Evolutionary conservation across 2,888 invertebrate genomes (phyloP).

Genomic region (Erpobdella octoculata): DNA sequence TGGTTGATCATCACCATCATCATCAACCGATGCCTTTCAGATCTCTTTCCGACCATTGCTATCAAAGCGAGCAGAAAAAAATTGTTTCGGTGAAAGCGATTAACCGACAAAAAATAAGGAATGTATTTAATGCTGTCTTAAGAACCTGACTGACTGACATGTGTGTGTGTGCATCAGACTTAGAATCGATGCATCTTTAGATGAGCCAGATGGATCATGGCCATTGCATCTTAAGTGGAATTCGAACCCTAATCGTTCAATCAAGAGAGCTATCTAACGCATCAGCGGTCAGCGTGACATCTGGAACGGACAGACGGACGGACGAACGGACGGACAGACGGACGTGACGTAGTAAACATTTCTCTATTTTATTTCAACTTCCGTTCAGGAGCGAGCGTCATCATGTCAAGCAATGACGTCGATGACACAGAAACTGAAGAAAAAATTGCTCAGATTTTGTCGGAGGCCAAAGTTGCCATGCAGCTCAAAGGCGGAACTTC

Average conservation of each 20-base stretch:
- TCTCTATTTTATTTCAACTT: constrained; percentile 36
- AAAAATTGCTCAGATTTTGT: constrained; percentile 82
- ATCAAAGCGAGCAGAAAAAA: not conserved
- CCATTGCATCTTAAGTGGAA: constrained; percentile 22
- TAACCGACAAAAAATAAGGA: not conserved
- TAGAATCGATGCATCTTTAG: constrained; percentile 19
- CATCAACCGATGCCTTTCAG: no score
- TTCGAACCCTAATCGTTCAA: constrained; percentile 27
- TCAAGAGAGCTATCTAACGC: constrained; percentile 13
- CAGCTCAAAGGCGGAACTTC: constrained; percentile 39
- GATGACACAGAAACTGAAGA: constrained; percentile 66
- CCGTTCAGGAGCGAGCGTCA: constrained; percentile 29
- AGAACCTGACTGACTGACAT: not conserved
- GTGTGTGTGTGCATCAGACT: constrained; percentile 23
- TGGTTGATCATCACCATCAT: no score
- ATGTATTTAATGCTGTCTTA: constrained; percentile 3
- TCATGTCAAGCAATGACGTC: constrained; percentile 34
- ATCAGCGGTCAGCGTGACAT: constrained; percentile 1
- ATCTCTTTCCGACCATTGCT: no score
- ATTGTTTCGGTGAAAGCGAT: not conserved
- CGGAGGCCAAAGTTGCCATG: constrained; percentile 83
- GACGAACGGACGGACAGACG: no score
- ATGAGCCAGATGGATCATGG: constrained; percentile 5
- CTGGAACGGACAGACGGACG: no score
- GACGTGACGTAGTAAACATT: not conserved